Base-by-base conservation (phyloP, 2,113 vertebrate species). In the Coreoperca whiteheadi region DNA sequence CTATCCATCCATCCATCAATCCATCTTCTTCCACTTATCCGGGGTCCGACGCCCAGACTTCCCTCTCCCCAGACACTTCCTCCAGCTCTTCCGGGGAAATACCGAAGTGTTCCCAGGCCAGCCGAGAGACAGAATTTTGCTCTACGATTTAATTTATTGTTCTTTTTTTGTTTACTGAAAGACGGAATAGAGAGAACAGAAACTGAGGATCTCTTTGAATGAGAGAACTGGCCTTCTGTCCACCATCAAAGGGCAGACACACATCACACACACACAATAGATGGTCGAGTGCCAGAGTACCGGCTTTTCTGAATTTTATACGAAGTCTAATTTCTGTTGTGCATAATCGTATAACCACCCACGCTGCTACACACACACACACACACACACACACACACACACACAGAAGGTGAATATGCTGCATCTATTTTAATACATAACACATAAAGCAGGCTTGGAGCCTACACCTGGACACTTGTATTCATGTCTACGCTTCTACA, bases 361-460 rank as follows among this genome's bases (percentile, higher is more conserved):
- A 77, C 68, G 0, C 43, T 30, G n/a, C 23, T 68, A 84, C 28
- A 70, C 43, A 77, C 57, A 74, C 56, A 74, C 6, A 57, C 1
- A 18, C 73, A 84, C 28, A 70, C 43, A 77, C 57, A 74, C 56
- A 74, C 73, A 84, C 28, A 70, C 43, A 77, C 57, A 74, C 56
- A 74, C 6, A 57, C 1, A 18, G 37, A 70, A 28, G 11, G 57
- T 79, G 77, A 78, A 48, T 56, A 73, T 46, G 32, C 41, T 83
- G 70, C 81, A 32, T 85, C 25, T 39, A 80, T 84, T 74, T 80
- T 54, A 86, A 89, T 72, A 83, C 43, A 84, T 79, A 46, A 54
- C 41, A 70, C 51, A n/a, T n/a, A n/a, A n/a, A n/a, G n/a, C n/a
- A n/a, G n/a, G n/a, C 57, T 71, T 56, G 14, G 34, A 56, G 63